Percentiles rank a stretch among this genome's conserved stretches.
Evolutionary conservation across 2,113 vertebrate species (phyloP).

Genomic region (Proterorhinus semilunaris): DNA sequence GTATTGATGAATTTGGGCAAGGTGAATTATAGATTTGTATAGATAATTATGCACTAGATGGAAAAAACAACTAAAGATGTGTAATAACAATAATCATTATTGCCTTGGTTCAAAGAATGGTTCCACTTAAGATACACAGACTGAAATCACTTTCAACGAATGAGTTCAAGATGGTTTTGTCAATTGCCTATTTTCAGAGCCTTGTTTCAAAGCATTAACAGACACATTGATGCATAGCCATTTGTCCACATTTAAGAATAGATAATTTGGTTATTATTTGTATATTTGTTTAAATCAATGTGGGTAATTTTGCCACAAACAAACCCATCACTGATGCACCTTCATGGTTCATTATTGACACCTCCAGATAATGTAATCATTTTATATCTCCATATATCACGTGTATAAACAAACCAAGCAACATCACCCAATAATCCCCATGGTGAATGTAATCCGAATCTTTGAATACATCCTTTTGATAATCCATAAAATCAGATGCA

Average conservation of each 20-base stretch:
- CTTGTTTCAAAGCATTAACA: neutral
- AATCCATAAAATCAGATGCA: slow-evolving; percentile 57
- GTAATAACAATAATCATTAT: too few species aligned
- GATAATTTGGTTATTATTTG: neutral
- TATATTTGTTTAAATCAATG: neutral
- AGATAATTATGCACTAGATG: too few species aligned
- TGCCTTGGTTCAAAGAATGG: too few species aligned
- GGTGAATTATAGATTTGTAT: too few species aligned
- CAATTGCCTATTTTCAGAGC: neutral
- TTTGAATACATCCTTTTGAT: slow-evolving; percentile 58
- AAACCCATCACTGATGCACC: neutral
- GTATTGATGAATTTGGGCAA: too few species aligned
- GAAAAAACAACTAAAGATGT: too few species aligned
- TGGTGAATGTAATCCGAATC: slow-evolving; percentile 22
- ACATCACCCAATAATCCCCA: neutral
- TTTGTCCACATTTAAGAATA: neutral
- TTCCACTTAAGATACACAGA: too few species aligned
- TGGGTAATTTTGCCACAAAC: too few species aligned
- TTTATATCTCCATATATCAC: neutral
- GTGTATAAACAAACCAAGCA: neutral
- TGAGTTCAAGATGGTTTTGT: neutral
- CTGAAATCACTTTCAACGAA: neutral
- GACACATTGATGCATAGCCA: neutral
- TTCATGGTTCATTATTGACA: neutral
- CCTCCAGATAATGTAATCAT: neutral